Evolutionary conservation across 2,888 invertebrate species (phyloP), one percentile per base, ranked within the genome.

Genomic region (Cepaea hortensis): DNA sequence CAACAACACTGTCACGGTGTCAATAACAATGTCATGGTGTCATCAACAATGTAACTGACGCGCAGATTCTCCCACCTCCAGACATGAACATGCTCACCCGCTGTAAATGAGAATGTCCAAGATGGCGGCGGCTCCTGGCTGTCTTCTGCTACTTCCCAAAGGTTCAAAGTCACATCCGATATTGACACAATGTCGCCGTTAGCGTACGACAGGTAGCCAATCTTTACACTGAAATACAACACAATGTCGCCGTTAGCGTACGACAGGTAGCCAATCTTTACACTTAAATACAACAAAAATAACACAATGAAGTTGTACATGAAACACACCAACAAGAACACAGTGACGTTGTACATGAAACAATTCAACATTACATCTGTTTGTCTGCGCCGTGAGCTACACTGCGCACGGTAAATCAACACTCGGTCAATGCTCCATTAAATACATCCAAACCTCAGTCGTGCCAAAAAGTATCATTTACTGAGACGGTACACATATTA

Each of bases 81-180:
- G 35, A 35, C 35, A 35, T 35, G 35, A 35, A 76, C 55, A 61
- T 61, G 18, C 65, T 46, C 86, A 93, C 93, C 92, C 85, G 93
- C 93, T 68, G 70, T 89, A 86, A 94, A 93, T 18, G 90, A 89
- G 85, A 93, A 92, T 18, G 84, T 87, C 87, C 92, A 93, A 6
- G 89, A 46, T 7, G 91, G 89, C 35, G 92, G 92, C 48, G 93
- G 93, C 18, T 88, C 87, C 35, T 87, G 84, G 0, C 85, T 79
- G 7, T 90, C 88, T 94, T 91, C 91, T 62, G 92, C 93, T 15
- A 93, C 84, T 15, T 90, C 89, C 88, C 92, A 90, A 75, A 94
- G 87, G 61, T 93, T 91, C 48, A 94, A 79, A 86, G 91, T 90
- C 50, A 91, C 90, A 50, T 90, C 89, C 23, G 92, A 90, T 23